A percentile compares a stretch with the other conserved stretches of the same genome.
Conservation (phyloP, 2,797 vertebrate genomes). For the Falco novaeseelandiae region DNA sequence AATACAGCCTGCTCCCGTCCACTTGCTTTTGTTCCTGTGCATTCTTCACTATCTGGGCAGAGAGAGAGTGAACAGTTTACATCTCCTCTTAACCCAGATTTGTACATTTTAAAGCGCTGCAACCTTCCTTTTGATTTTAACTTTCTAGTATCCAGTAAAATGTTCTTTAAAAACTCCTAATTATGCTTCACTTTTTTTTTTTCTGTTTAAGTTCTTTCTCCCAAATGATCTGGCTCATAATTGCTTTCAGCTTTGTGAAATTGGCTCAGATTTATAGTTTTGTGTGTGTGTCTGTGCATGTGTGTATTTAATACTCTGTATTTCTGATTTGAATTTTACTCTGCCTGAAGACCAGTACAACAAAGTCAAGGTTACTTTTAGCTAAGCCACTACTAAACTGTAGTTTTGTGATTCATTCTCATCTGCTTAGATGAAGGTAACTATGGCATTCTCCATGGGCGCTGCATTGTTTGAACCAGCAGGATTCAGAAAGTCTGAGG, state of each 20-base stretch:
- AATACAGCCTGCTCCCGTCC: not conserved
- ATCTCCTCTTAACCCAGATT: not conserved
- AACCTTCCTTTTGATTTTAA: not conserved
- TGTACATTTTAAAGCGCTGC: not conserved
- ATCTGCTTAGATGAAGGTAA: not conserved
- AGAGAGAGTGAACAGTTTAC: not conserved
- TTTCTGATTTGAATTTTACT: not conserved
- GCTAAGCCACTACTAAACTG: not conserved
- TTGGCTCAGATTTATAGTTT: not conserved
- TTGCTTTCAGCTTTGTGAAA: constrained; percentile 52
- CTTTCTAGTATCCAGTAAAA: not conserved
- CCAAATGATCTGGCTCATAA: constrained; percentile 26
- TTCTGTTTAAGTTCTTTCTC: constrained; percentile 3
- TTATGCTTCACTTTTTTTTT: not conserved
- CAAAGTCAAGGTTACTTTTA: not conserved
- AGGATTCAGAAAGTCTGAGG: not conserved
- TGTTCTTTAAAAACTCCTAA: constrained; percentile 3
- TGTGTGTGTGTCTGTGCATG: not conserved
- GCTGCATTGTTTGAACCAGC: not conserved
- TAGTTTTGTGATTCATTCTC: not conserved
- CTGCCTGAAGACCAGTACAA: not conserved
- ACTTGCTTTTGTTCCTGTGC: not conserved
- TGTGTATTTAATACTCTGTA: not conserved
- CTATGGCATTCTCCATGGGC: accelerated
- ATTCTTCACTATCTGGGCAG: not conserved